Evolutionary conservation across 2,888 invertebrate genomes (phyloP).

Genomic region (Neoaliturus tenellus): DNA sequence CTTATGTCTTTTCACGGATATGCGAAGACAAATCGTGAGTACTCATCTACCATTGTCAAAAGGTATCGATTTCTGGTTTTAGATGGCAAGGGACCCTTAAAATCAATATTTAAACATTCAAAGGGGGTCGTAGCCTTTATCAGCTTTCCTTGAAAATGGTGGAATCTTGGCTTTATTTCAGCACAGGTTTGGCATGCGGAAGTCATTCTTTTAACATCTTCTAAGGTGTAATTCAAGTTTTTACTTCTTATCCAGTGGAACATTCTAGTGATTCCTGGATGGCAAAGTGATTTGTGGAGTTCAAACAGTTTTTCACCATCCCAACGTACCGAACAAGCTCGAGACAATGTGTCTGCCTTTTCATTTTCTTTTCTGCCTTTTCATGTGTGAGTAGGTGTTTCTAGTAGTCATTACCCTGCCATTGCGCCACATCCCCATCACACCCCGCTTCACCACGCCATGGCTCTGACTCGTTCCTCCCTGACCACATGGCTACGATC

Average conservation of each 20-base stretch:
- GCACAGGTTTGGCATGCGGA: constrained; percentile 55
- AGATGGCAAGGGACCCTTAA: constrained; percentile 56
- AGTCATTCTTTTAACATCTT: constrained; percentile 59
- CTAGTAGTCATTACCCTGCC: too few relatives aligned
- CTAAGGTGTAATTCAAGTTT: constrained; percentile 58
- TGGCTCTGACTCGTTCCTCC: too few relatives aligned
- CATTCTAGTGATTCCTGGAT: constrained; percentile 39
- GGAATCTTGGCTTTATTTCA: constrained; percentile 60
- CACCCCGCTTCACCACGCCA: too few relatives aligned
- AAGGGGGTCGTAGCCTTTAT: constrained; percentile 63
- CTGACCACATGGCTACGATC: too few relatives aligned
- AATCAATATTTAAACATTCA: constrained; percentile 61
- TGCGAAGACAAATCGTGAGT: constrained; percentile 59
- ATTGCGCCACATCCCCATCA: too few relatives aligned
- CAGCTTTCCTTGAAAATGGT: constrained; percentile 46
- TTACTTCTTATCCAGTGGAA: constrained; percentile 60
- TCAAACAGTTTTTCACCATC: not conserved
- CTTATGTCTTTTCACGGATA: constrained; percentile 53
- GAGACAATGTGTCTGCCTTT: too few relatives aligned
- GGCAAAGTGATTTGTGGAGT: too few relatives aligned
- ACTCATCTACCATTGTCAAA: constrained; percentile 58
- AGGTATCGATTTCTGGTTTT: constrained; percentile 12
- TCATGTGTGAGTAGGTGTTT: too few relatives aligned
- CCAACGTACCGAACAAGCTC: constrained; percentile 14
- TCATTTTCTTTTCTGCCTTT: too few relatives aligned